These are phyloP conservation scores for Neomicropteryx cornuta DNA, from an alignment of 1,140 invertebrate genomes.

Conservation along the genomic window DNA sequence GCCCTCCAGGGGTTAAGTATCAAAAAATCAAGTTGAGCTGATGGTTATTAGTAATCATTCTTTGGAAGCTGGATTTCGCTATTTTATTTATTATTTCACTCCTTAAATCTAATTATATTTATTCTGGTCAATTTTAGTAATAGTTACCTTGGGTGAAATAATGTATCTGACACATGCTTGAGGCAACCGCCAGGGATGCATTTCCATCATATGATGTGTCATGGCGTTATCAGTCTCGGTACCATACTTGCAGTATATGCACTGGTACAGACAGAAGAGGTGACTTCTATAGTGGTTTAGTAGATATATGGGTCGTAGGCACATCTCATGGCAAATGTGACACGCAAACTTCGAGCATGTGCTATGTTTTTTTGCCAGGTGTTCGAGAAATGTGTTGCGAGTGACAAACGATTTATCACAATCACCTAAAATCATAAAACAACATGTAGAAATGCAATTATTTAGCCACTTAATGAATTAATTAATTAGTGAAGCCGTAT, in stretches of 20 bases:
- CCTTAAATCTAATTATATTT: no score
- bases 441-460: no score
- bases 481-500: no score
- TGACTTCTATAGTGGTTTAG: slow-evolving; percentile 23
- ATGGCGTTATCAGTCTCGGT: slow-evolving; percentile 38
- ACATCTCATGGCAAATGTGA: background rate
- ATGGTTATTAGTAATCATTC: background rate
- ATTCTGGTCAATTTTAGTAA: no score
- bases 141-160: background rate
- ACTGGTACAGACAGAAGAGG: slow-evolving; percentile 27
- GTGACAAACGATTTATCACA: no score
- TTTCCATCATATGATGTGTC: slow-evolving; percentile 43
- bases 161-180: slow-evolving; percentile 27
- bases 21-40: background rate
- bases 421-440: no score
- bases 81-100: no score
- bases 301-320: background rate
- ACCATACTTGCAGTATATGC: slow-evolving; percentile 27
- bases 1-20: no score
- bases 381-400: no score
- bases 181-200: slow-evolving; percentile 43
- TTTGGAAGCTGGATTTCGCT: slow-evolving; percentile 1
- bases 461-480: no score
- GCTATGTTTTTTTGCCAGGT: no score
- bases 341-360: background rate